Base-by-base conservation (phyloP, 2,888 invertebrate genomes). In the Archips xylosteana region DNA sequence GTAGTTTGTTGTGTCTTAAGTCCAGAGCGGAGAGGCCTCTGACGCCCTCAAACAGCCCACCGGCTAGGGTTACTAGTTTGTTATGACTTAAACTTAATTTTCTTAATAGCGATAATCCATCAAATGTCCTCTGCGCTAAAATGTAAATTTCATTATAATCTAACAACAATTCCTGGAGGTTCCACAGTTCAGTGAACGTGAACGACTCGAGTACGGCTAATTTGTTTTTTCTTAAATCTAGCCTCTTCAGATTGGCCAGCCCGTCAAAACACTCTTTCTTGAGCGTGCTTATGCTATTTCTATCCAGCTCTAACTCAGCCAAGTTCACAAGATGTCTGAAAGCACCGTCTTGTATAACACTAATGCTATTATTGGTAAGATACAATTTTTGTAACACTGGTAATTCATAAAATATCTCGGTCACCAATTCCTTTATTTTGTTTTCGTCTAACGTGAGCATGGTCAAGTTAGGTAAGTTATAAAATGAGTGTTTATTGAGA, bases 291-390 rank as follows among this genome's bases (percentile, higher is more conserved):
- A 98, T 95, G 83, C 96, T 96, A 92, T 97, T 97, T 80, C 95
- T 95, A 85, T 97, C 97, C 82, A 99, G 91, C 87, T 98, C 98
- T 79, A 99, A 90, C 78, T 97, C 97, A 69, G 96, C 95, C 76
- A 99, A 94, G 81, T 97, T 96, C 6, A 95, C 95, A 83, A 97
- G 94, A 81, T 96, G 95, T 81, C 95, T 95, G 84, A 97, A 98
- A 13, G 99, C 97, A 77, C 97, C 97, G 74, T 98, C 98, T 80
- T 99, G 98, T 75, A 98, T 95, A 45, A 96, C 95, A 80, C 96
- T 97, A 78, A 99, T 95, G 82, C 97, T 97, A 91, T 99, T 99
- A 86, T 96, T 97, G 84, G 98, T 98, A 71, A 99, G 95, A 82
- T 96, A 96, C 70, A 99, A 95, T 80, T 97, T 96, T 79, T 96